These are phyloP conservation scores for Geotrypetes seraphini DNA, from an alignment of 2,797 vertebrate genomes.

Conservation along the genomic window DNA sequence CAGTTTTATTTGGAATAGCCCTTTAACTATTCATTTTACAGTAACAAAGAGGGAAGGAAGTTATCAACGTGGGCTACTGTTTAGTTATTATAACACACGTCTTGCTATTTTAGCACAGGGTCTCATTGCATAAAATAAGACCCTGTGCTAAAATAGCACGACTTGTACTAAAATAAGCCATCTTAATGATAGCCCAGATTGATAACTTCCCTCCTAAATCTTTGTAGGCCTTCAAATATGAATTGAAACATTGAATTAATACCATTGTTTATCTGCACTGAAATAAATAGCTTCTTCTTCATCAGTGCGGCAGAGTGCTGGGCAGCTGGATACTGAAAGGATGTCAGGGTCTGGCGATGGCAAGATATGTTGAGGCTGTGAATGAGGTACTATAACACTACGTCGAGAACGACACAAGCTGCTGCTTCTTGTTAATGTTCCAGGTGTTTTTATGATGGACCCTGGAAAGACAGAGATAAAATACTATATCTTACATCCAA, in stretches of 20 bases:
- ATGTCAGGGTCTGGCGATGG: conserved; percentile 90
- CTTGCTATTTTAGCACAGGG: too few relatives aligned
- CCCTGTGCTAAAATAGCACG: too few relatives aligned
- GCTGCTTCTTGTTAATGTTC: conserved; percentile 71
- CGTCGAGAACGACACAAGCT: conserved; percentile 87
- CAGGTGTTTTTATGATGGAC: conserved; percentile 70
- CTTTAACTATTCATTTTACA: too few relatives aligned
- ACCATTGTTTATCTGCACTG: conserved; percentile 88
- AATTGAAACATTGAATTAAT: conserved; percentile 29
- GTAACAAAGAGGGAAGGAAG: too few relatives aligned
- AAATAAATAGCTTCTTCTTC: conserved; percentile 86
- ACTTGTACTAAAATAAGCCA: too few relatives aligned
- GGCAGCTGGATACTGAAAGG: conserved; percentile 84
- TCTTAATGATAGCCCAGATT: too few relatives aligned
- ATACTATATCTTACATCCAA: neutral
- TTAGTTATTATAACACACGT: too few relatives aligned
- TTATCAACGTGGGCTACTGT: too few relatives aligned
- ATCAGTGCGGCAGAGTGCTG: conserved; percentile 78
- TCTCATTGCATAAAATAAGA: too few relatives aligned
- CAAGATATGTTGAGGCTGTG: conserved; percentile 58
- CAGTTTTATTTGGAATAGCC: too few relatives aligned
- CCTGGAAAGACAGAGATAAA: conserved; percentile 33
- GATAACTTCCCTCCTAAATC: too few relatives aligned
- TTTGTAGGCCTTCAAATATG: neutral
- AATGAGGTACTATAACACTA: conserved; percentile 71